Percentiles rank a stretch among this genome's conserved stretches.
Evolutionary conservation across 2,113 vertebrate genomes (phyloP).

Genomic region (Tympanuchus pallidicinctus): DNA sequence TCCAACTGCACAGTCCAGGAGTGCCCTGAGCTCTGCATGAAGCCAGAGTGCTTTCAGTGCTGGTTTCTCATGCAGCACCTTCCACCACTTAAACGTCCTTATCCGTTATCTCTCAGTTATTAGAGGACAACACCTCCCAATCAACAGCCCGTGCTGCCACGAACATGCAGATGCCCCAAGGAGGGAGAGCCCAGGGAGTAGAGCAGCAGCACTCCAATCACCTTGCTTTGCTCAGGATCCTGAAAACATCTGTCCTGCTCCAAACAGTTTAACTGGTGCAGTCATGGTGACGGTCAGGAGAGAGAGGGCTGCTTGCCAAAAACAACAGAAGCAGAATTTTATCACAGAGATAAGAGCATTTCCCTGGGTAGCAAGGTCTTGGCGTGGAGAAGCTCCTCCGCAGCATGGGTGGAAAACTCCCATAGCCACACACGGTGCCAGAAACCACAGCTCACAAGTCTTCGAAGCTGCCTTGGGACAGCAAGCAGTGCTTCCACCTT

Average conservation of each 20-base stretch:
- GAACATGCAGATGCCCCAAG: not conserved
- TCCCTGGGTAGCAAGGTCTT: not conserved
- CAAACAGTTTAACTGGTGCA: not conserved
- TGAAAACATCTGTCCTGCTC: not conserved
- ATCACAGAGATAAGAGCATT: not conserved
- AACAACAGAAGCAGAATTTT: not conserved
- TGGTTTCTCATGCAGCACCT: constrained; percentile 5
- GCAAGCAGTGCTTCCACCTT: not conserved
- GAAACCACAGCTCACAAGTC: not conserved
- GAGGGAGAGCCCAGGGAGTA: not conserved
- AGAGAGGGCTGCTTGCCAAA: not conserved
- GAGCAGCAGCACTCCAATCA: not conserved
- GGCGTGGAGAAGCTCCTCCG: not conserved
- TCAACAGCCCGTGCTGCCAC: not conserved
- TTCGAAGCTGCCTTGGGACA: not conserved
- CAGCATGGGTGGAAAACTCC: not conserved
- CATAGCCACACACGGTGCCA: not conserved
- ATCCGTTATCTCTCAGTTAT: not conserved
- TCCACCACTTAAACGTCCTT: not conserved
- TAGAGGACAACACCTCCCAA: constrained; percentile 21
- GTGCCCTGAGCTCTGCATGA: rapidly evolving
- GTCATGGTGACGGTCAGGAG: not conserved
- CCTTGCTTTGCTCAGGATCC: not conserved
- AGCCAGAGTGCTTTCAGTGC: not conserved
- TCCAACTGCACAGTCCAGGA: not conserved